Evolutionary conservation across 1,140 invertebrate species (phyloP).

Genomic region (Aphelenchoides fujianensis): DNA sequence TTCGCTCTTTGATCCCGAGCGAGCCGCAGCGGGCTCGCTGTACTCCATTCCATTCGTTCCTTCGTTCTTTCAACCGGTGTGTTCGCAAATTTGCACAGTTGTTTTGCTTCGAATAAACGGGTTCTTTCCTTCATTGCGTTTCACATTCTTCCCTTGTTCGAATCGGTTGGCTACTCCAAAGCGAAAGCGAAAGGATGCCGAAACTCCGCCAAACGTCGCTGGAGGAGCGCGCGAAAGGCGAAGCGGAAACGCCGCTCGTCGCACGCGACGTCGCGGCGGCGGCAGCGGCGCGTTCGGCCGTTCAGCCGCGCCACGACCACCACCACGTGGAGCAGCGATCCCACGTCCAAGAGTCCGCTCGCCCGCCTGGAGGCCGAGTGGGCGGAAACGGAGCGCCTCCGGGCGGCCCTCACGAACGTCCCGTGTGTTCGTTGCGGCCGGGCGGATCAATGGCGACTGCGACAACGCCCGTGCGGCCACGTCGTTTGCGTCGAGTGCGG

Average conservation of each 20-base stretch:
- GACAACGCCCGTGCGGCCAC: neutral
- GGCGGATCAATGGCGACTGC: neutral
- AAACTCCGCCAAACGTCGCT: no score
- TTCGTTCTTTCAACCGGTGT: neutral
- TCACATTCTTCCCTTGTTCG: neutral
- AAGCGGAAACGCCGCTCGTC: neutral
- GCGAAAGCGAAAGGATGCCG: no score
- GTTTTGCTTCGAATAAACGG: constrained; percentile 5
- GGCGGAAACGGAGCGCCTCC: neutral
- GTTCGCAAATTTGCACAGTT: neutral
- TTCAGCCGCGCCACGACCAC: no score
- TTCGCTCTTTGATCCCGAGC: constrained; percentile 10
- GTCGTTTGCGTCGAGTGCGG: neutral
- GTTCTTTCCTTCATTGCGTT: neutral
- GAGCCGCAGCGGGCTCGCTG: no score
- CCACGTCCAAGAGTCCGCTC: no score
- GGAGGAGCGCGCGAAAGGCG: neutral
- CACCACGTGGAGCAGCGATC: no score
- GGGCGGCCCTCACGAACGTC: neutral
- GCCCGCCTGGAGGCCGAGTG: no score
- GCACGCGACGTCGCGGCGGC: no score
- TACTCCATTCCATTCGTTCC: no score
- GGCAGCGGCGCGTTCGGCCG: no score
- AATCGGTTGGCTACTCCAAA: neutral
- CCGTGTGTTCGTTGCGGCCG: neutral